Evolutionary conservation across 2,888 invertebrate genomes (phyloP).

Genomic region (Microdon myrmicae): DNA sequence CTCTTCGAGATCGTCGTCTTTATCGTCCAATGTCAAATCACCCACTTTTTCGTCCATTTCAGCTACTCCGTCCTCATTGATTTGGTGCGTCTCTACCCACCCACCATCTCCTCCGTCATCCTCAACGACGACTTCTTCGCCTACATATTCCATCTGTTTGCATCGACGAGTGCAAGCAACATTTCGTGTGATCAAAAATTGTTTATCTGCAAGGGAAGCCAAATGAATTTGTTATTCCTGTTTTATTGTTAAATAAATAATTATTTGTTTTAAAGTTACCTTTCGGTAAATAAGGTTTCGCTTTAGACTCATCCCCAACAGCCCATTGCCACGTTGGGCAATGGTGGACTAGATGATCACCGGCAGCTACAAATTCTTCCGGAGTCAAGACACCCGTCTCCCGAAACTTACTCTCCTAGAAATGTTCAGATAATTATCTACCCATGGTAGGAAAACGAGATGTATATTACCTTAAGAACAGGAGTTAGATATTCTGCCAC

Average conservation of each 20-base stretch:
- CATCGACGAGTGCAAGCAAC: slow-evolving; percentile 96
- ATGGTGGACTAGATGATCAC: slow-evolving; percentile 98
- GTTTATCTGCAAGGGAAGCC: slow-evolving; percentile 75
- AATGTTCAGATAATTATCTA: slow-evolving; percentile 34
- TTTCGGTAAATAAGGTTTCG: slow-evolving; percentile 87
- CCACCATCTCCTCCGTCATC: slow-evolving; percentile 88
- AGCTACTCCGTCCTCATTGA: slow-evolving; percentile 73
- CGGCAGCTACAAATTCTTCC: slow-evolving; percentile 98
- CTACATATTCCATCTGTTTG: slow-evolving; percentile 75
- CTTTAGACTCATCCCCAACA: slow-evolving; percentile 86
- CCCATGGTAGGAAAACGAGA: slow-evolving; percentile 8
- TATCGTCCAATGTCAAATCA: slow-evolving; percentile 89
- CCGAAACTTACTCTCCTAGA: slow-evolving; percentile 93
- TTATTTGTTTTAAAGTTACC: slow-evolving; percentile 53
- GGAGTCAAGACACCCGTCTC: slow-evolving; percentile 99
- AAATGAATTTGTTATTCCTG: background rate
- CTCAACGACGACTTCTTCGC: slow-evolving; percentile 90
- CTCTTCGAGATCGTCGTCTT: slow-evolving; percentile 71
- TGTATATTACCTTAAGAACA: slow-evolving; percentile 85
- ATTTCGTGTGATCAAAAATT: slow-evolving; percentile 96
- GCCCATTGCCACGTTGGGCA: slow-evolving; percentile 99
- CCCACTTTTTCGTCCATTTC: slow-evolving; percentile 73
- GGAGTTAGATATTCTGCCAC: slow-evolving; percentile 97
- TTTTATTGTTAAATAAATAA: too few relatives aligned
- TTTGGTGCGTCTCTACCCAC: slow-evolving; percentile 98